phyloP scores from a whole-genome alignment of 92 coral and sea anemone genomes.

The Meandrina meandrites region DNA sequence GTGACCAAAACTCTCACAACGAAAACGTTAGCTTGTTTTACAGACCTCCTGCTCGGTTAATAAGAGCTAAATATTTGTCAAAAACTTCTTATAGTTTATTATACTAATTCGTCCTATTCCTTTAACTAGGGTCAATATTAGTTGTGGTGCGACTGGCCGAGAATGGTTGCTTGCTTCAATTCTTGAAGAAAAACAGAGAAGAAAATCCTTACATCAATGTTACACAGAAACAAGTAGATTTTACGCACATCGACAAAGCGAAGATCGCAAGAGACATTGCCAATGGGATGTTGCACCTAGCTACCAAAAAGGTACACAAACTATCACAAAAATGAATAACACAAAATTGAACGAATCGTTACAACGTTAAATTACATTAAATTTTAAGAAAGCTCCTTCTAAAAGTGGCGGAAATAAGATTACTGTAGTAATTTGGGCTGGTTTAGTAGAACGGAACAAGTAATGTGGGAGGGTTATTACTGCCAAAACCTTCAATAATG shows the following conservation, averaged over 20 bases:
- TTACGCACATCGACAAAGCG: slow-evolving; percentile 43
- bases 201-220: slow-evolving; percentile 27
- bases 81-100: no score
- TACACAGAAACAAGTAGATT: neutral
- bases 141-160: slow-evolving; percentile 62
- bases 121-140: slow-evolving; percentile 57
- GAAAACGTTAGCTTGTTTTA: no score
- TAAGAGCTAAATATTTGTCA: no score
- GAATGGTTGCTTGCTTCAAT: slow-evolving; percentile 52
- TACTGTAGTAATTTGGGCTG: no score
- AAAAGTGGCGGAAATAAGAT: no score
- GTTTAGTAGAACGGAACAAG: no score
- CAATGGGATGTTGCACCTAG: slow-evolving; percentile 70
- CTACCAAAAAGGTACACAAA: slow-evolving; percentile 50
- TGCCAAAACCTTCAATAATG: no score
- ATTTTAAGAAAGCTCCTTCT: no score
- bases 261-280: slow-evolving; percentile 67
- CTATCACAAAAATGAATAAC: neutral
- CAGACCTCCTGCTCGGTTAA: no score
- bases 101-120: neutral
- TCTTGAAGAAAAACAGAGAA: slow-evolving; percentile 41
- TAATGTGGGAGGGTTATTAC: no score
- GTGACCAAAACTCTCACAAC: no score
- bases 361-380: no score
- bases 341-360: neutral